These are phyloP conservation scores for Ditylenchus dipsaci DNA, from an alignment of 1,140 invertebrate species.

Conservation along the genomic window DNA sequence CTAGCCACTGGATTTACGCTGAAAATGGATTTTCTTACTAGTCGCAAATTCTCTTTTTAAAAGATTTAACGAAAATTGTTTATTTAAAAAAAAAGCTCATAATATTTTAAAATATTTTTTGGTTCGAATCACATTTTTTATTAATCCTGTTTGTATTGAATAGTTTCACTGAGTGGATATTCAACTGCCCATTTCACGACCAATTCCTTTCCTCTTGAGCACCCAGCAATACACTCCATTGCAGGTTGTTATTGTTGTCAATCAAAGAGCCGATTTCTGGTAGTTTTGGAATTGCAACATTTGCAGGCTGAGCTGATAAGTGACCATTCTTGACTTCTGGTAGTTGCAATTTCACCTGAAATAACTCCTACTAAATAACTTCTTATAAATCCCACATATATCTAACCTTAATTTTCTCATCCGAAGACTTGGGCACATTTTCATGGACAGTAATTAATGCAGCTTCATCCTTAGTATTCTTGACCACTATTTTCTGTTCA, in stretches of 20 bases:
- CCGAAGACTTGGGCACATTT: slow-evolving; percentile 57
- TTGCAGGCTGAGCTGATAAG: no score
- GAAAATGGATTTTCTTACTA: no score
- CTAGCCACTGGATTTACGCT: no score
- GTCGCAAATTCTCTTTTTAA: no score
- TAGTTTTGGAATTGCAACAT: no score
- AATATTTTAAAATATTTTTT: no score
- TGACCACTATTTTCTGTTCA: slow-evolving; percentile 58
- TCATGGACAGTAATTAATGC: slow-evolving; percentile 57
- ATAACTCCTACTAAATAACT: not conserved
- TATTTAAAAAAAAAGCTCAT: no score
- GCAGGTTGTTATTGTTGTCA: slow-evolving; percentile 57
- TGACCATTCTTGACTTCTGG: no score
- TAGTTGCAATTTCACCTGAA: no score
- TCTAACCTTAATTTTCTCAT: slow-evolving; percentile 61
- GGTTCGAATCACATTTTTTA: no score
- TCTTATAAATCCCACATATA: not conserved
- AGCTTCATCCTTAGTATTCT: slow-evolving; percentile 56
- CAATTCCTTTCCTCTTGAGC: slow-evolving; percentile 39
- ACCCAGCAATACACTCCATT: slow-evolving; percentile 57
- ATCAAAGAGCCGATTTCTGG: slow-evolving; percentile 39
- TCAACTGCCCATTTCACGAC: slow-evolving; percentile 33
- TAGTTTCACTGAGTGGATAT: slow-evolving; percentile 9
- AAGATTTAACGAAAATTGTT: no score
- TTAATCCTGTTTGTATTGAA: slow-evolving; percentile 17